These are phyloP conservation scores for Exephanes ischioxanthus DNA, from an alignment of 2,888 invertebrate genomes.

Conservation along the genomic window DNA sequence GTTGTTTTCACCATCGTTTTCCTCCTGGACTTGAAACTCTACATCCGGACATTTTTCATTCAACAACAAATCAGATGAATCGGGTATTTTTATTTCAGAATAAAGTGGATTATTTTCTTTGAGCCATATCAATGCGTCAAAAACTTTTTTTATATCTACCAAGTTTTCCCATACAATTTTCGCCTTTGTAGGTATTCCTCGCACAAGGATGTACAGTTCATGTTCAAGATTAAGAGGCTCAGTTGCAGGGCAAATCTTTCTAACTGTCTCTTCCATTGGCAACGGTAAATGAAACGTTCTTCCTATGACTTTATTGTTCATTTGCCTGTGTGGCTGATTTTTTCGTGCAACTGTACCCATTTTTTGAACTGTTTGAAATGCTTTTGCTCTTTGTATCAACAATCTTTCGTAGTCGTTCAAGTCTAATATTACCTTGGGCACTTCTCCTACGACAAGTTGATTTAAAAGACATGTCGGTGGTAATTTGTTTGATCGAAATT, in stretches of 20 bases:
- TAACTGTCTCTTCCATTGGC: conserved; percentile 75
- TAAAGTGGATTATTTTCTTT: too few species aligned
- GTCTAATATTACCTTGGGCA: conserved; percentile 66
- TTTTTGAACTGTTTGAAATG: too few species aligned
- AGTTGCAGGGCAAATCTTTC: conserved; percentile 73
- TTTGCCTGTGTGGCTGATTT: conserved; percentile 71
- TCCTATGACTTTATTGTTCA: conserved; percentile 68
- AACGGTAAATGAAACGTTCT: neutral
- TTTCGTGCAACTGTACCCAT: conserved; percentile 78
- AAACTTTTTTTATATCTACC: conserved; percentile 68
- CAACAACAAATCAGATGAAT: conserved; percentile 55
- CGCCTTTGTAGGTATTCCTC: conserved; percentile 75
- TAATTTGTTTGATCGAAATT: conserved; percentile 69
- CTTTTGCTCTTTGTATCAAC: conserved; percentile 23
- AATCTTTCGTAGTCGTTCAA: conserved; percentile 76
- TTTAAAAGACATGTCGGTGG: conserved; percentile 75
- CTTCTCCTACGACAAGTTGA: conserved; percentile 57
- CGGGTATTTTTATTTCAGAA: conserved; percentile 73
- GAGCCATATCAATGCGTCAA: conserved; percentile 69
- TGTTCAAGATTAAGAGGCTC: conserved; percentile 75
- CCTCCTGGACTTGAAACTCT: conserved; percentile 26
- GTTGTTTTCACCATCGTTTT: neutral
- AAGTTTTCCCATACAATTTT: conserved; percentile 60
- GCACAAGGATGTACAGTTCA: conserved; percentile 77
- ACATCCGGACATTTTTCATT: conserved; percentile 34